Conservation (phyloP, 2,888 invertebrate species). For the Mythimna ferrago region DNA sequence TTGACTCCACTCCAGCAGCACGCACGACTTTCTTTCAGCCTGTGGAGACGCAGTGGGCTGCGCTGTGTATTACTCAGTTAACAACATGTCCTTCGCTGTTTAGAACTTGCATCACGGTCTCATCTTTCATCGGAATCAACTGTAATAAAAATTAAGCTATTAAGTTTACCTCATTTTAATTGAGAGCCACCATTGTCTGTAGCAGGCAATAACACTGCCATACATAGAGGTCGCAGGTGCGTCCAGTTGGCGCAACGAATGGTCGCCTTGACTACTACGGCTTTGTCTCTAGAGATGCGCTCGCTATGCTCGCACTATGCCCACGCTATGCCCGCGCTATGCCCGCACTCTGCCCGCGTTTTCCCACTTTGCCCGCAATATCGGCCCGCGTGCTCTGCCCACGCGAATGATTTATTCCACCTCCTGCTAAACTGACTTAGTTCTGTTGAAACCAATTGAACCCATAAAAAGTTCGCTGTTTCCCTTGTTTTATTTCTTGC, state of each 20-base stretch:
- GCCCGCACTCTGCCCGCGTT: too few species aligned
- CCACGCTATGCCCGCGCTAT: not conserved
- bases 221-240: conserved; percentile 16
- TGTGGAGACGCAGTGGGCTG: not conserved
- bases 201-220: too few species aligned
- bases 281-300: conserved; percentile 15
- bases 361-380: not conserved
- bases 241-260: not conserved
- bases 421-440: not conserved
- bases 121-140: not conserved
- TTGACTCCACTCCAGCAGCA: not conserved
- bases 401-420: conserved; percentile 1
- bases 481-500: not conserved
- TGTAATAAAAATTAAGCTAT: too few species aligned
- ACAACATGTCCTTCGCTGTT: not conserved
- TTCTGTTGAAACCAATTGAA: conserved; percentile 15
- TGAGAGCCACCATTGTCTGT: not conserved
- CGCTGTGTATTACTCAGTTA: not conserved
- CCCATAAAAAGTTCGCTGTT: not conserved
- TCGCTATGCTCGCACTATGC: not conserved
- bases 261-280: conserved; percentile 1
- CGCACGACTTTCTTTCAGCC: not conserved
- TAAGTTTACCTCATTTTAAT: not conserved
- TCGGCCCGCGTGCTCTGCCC: not conserved
- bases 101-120: not conserved